Conservation (phyloP, 2,113 vertebrate genomes). For the Cyanoderma ruficeps region DNA sequence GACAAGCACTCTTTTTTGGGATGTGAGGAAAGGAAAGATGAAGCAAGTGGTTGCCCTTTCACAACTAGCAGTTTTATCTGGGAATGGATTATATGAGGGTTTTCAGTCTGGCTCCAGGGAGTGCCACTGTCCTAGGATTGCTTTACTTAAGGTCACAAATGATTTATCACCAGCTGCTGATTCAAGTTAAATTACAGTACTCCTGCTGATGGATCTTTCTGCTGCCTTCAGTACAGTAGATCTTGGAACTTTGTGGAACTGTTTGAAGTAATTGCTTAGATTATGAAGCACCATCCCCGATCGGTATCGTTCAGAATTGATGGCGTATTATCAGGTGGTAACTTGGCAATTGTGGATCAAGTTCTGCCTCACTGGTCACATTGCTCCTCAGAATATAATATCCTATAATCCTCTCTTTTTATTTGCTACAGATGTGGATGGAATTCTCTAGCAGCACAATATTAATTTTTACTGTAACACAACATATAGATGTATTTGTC, state of each 20-base stretch:
- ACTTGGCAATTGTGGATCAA: constrained; percentile 20
- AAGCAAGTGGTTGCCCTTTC: constrained; percentile 20
- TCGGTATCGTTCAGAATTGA: neutral
- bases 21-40: neutral
- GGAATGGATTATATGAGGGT: constrained; percentile 25
- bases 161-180: constrained; percentile 20
- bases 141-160: constrained; percentile 49
- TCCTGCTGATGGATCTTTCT: constrained; percentile 31
- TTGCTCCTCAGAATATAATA: constrained; percentile 5
- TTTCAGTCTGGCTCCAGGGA: constrained; percentile 34
- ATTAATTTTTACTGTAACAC: neutral
- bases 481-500: constrained; percentile 7
- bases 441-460: neutral
- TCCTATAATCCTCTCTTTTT: neutral
- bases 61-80: neutral
- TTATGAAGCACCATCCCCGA: neutral
- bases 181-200: constrained; percentile 55
- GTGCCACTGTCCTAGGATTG: neutral
- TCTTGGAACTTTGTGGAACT: neutral
- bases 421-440: constrained; percentile 1
- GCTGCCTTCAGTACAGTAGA: constrained; percentile 15
- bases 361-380: neutral
- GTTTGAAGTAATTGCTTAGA: constrained; percentile 3
- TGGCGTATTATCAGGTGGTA: neutral
- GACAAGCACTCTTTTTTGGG: neutral